A percentile compares a stretch with the other conserved stretches of the same genome.
Evolutionary conservation across 2,888 invertebrate genomes (phyloP).

Genomic region (Deilephila elpenor): DNA sequence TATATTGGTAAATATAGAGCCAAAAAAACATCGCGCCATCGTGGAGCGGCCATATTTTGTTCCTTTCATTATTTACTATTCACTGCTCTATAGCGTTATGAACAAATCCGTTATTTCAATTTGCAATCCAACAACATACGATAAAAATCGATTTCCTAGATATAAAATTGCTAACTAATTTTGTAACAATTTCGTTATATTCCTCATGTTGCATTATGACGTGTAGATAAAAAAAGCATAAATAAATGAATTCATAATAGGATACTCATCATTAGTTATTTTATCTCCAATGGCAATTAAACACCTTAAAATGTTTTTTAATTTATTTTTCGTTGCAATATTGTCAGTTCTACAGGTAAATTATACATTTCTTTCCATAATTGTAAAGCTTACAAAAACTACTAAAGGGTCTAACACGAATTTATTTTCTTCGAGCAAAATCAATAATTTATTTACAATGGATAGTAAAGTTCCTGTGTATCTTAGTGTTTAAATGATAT

Average conservation of each 20-base stretch:
- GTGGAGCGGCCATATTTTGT: too few relatives aligned
- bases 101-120: background rate
- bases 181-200: conserved; percentile 3
- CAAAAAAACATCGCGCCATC: too few relatives aligned
- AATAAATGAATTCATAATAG: background rate
- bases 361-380: too few relatives aligned
- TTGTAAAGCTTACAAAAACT: too few relatives aligned
- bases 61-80: too few relatives aligned
- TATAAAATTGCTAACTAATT: conserved; percentile 5
- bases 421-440: too few relatives aligned
- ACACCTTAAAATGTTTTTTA: background rate
- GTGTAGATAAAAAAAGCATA: conserved; percentile 15
- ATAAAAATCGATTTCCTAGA: conserved; percentile 12
- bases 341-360: conserved; percentile 2
- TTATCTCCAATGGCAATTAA: background rate
- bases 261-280: background rate
- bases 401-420: too few relatives aligned
- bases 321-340: background rate
- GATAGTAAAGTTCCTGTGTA: too few relatives aligned
- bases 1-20: too few relatives aligned
- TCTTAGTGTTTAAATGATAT: too few relatives aligned
- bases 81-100: too few relatives aligned
- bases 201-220: background rate
- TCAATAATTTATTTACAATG: too few relatives aligned
- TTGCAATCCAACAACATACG: background rate